Evolutionary conservation across 2,113 vertebrate genomes (phyloP).

Genomic region (Anhinga rufa): DNA sequence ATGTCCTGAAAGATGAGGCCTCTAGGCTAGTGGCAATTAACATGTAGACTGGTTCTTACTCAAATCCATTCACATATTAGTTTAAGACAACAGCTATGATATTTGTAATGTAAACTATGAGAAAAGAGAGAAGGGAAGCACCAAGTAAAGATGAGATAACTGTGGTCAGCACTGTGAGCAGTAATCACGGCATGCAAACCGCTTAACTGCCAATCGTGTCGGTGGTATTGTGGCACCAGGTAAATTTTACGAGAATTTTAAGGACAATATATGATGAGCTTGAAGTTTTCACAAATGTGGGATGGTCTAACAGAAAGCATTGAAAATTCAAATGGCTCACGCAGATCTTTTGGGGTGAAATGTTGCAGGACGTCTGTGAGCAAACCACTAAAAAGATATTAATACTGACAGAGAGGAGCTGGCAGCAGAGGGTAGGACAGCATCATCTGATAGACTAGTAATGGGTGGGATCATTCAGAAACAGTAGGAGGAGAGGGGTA

Average conservation of each 20-base stretch:
- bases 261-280: neutral
- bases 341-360: neutral
- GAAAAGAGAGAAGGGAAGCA: neutral
- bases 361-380: neutral
- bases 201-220: accelerated
- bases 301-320: neutral
- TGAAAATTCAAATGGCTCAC: neutral
- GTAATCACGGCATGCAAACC: neutral
- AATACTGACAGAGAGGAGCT: neutral
- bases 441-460: neutral
- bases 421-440: neutral
- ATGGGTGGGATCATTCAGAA: neutral
- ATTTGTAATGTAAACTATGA: neutral
- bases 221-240: neutral
- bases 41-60: neutral
- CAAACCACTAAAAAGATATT: neutral
- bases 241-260: neutral
- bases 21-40: neutral
- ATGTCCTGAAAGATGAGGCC: neutral
- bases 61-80: neutral
- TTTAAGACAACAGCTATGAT: neutral
- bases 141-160: neutral
- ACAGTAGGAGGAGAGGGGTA: neutral
- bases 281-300: neutral
- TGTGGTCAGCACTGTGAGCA: neutral